These are phyloP conservation scores for Smutsia temminckii DNA, from an alignment of 2,797 vertebrate genomes.

Conservation along the genomic window DNA sequence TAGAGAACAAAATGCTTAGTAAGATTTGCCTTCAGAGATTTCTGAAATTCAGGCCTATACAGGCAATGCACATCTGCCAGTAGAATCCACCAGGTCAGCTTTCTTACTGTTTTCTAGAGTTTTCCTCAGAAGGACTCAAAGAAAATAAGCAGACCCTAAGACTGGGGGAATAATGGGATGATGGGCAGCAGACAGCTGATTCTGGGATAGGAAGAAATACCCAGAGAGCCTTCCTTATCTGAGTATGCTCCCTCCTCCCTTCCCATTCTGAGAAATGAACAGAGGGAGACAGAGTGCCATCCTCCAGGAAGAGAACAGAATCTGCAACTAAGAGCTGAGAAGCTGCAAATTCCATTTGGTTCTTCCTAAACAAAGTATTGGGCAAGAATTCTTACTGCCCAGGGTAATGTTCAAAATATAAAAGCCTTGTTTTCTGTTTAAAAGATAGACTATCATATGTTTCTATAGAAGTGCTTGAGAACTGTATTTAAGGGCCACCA, in stretches of 20 bases:
- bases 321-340: background rate
- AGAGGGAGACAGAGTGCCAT: background rate
- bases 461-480: background rate
- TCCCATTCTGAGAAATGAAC: background rate
- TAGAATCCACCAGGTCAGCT: background rate
- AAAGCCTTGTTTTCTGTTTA: background rate
- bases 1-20: constrained; percentile 44
- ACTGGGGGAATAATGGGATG: background rate
- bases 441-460: background rate
- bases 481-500: background rate
- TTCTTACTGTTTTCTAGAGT: background rate
- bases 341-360: background rate
- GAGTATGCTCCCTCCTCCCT: background rate
- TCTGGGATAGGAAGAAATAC: background rate
- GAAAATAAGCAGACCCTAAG: background rate
- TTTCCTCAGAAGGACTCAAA: background rate
- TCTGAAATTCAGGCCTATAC: constrained; percentile 10
- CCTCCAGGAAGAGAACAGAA: background rate
- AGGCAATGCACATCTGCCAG: background rate
- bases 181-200: background rate
- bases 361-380: background rate
- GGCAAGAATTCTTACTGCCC: background rate
- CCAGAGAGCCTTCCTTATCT: background rate
- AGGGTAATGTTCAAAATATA: background rate
- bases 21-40: constrained; percentile 10